phyloP scores from a whole-genome alignment of 1,140 invertebrate genomes.

The Plutomurus gul region DNA sequence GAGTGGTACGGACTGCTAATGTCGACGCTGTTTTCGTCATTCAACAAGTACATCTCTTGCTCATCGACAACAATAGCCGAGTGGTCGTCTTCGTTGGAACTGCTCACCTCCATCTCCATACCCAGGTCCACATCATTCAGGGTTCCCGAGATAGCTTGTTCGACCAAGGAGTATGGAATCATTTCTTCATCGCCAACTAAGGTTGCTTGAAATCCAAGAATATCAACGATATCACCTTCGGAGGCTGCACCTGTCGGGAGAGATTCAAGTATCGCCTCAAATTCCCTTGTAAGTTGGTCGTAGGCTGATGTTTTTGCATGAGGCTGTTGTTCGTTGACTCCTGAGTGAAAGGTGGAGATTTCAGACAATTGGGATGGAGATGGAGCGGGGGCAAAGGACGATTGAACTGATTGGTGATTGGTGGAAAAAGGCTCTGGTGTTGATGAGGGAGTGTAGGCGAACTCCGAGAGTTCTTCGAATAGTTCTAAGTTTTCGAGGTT shows the following conservation, averaged over 20 bases:
- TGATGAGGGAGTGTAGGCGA: constrained; percentile 35
- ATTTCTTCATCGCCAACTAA: constrained; percentile 26
- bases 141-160: not conserved
- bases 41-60: not conserved
- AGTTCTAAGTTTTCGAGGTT: constrained; percentile 46
- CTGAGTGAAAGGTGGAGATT: not conserved
- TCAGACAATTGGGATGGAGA: not conserved
- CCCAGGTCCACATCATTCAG: not conserved
- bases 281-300: constrained; percentile 42
- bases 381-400: not conserved
- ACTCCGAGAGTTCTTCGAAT: constrained; percentile 45
- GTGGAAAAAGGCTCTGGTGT: not conserved
- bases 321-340: not conserved
- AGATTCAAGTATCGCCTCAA: constrained; percentile 43
- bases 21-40: not conserved
- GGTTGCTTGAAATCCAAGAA: constrained; percentile 25
- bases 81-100: not conserved
- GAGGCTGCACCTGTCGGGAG: constrained; percentile 2
- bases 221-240: constrained; percentile 22
- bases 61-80: not conserved
- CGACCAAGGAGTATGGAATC: not conserved
- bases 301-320: not conserved
- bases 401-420: not conserved
- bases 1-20: not conserved
- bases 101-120: constrained; percentile 1